A percentile compares a stretch with the other conserved stretches of the same genome.
These are phyloP conservation scores for Pyrocoelia pectoralis DNA, from an alignment of 2,888 invertebrate species.

Conservation along the genomic window DNA sequence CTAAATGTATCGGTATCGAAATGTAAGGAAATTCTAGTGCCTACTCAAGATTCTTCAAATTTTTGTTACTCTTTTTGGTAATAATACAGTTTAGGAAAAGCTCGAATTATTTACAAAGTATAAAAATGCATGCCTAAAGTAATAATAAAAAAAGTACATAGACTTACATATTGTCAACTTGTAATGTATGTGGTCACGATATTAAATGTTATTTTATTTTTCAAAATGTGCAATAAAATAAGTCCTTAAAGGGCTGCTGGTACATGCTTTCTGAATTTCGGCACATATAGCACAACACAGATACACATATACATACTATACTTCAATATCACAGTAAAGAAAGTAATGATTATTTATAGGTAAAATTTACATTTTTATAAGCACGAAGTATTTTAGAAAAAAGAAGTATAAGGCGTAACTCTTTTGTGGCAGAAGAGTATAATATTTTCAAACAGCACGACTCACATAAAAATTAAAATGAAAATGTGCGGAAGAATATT, in stretches of 20 bases:
- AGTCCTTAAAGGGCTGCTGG: constrained; percentile 38
- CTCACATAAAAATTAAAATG: constrained; percentile 25
- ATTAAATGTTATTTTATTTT: constrained; percentile 35
- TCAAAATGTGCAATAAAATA: constrained; percentile 32
- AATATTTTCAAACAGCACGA: constrained; percentile 17
- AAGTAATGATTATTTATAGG: constrained; percentile 45
- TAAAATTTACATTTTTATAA: constrained; percentile 42
- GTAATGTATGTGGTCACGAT: constrained; percentile 38
- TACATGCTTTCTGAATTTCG: constrained; percentile 48
- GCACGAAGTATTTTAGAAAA: constrained; percentile 44
- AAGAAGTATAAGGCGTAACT: constrained; percentile 49
- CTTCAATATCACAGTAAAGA: constrained; percentile 60
- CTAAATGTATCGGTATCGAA: constrained; percentile 39
- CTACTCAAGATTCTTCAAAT: constrained; percentile 27
- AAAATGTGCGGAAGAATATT: constrained; percentile 23
- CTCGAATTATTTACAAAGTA: constrained; percentile 33
- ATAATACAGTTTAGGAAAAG: constrained; percentile 19
- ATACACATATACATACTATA: constrained; percentile 58
- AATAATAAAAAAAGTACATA: constrained; percentile 37
- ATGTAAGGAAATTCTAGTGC: constrained; percentile 31
- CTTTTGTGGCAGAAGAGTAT: constrained; percentile 38
- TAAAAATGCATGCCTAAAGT: constrained; percentile 42
- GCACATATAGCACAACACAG: constrained; percentile 56
- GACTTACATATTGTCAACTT: constrained; percentile 46
- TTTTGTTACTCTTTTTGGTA: constrained; percentile 15